These are phyloP conservation scores for Smittia sp. DNA, from an alignment of 2,888 invertebrate genomes.

Conservation along the genomic window DNA sequence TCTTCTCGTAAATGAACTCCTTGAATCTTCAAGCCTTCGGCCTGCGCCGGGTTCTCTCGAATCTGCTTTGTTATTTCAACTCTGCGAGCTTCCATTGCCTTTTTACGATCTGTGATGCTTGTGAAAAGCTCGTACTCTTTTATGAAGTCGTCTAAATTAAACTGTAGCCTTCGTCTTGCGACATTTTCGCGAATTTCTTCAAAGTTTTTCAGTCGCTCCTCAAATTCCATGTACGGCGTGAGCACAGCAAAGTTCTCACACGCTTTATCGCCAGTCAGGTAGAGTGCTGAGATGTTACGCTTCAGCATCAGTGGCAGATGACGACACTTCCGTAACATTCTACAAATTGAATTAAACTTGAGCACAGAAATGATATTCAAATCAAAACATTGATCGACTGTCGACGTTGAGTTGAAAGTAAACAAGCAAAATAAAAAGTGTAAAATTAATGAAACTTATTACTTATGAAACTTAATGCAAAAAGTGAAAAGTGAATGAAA, in stretches of 20 bases:
- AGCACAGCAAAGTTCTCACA: slow-evolving; percentile 65
- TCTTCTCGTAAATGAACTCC: slow-evolving; percentile 60
- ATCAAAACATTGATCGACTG: too few relatives aligned
- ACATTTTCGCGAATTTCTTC: slow-evolving; percentile 58
- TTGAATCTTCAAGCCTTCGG: slow-evolving; percentile 57
- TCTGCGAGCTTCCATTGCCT: slow-evolving; percentile 57
- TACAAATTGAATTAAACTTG: too few relatives aligned
- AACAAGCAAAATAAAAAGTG: too few relatives aligned
- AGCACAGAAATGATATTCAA: too few relatives aligned
- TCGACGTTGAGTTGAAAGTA: too few relatives aligned
- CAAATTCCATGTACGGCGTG: slow-evolving; percentile 66
- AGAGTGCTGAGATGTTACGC: slow-evolving; percentile 56
- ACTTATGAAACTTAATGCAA: too few relatives aligned
- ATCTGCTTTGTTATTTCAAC: slow-evolving; percentile 56
- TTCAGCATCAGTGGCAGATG: too few relatives aligned
- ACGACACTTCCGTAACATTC: too few relatives aligned
- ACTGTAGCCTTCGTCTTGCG: slow-evolving; percentile 55
- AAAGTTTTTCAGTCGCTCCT: slow-evolving; percentile 57
- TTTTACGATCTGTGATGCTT: slow-evolving; percentile 56
- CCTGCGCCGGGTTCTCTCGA: slow-evolving; percentile 52
- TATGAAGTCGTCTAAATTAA: slow-evolving; percentile 59
- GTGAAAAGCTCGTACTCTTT: slow-evolving; percentile 63
- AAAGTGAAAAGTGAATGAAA: too few relatives aligned
- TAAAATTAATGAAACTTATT: too few relatives aligned
- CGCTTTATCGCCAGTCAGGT: slow-evolving; percentile 68